Base-by-base conservation (phyloP, 92 coral and sea anemone genomes). In the Porites evermanni region DNA sequence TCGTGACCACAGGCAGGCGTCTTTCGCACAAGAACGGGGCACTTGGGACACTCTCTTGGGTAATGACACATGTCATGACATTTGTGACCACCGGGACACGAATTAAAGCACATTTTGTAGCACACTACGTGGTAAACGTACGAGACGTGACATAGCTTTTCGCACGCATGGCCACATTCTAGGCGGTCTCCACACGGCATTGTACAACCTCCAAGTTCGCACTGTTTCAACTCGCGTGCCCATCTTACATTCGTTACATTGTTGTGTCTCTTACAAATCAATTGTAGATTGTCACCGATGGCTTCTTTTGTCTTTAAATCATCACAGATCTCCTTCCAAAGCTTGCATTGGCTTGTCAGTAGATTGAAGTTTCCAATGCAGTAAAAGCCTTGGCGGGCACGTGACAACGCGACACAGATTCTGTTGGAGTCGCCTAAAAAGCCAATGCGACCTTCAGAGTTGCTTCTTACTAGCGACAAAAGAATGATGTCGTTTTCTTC, bases 401-500 rank as follows among this genome's bases (percentile, higher is more conserved):
- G 79, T 1, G 96, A 93, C 64, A 93, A 69, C 17, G 96, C 88
- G 16, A 93, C 96, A 67, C 96, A 93, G 77, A 93, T 87, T 75
- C 96, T 85, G 89, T 93, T 93, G 66, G 94, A 76, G 2, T 88
- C 91, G 17, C 75, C 89, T 4, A 93, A 80, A 84, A 93, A 93
- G 29, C 96, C 96, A 17, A 93, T 89, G 67, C 85, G 77, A 59
- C 77, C 84, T 21, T 70, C 74, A 54, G 29, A 77, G 79, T 92
- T 92, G 75, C 95, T 92, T 81, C 95, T 73, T 18, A 92, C 95
- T 79, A 92, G 70, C 0, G 95, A 92, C 32, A 92, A 70, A 70
- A 92, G 83, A 38, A 92, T 68, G 13, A 92, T 92, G 72, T 92
- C 95, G 87, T 85, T 89, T 52, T 92, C 95, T 70, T 92, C 95